These are phyloP conservation scores for Maccullochella peelii DNA, from an alignment of 2,113 vertebrate species.

Conservation along the genomic window DNA sequence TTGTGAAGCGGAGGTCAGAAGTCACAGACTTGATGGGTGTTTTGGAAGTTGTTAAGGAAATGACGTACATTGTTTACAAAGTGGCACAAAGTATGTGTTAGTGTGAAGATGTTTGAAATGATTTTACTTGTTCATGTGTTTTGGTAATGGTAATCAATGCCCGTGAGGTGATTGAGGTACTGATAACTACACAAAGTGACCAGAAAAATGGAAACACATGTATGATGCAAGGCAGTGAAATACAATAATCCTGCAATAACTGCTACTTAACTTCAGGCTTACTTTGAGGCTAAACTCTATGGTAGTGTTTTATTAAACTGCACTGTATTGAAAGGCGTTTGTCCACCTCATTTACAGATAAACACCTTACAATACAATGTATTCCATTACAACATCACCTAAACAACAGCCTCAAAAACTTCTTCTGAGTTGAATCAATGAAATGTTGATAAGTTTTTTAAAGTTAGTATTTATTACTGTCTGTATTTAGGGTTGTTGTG, in stretches of 20 bases:
- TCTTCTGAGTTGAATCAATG: neutral
- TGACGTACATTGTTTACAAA: neutral
- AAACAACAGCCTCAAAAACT: neutral
- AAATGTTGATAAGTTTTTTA: neutral
- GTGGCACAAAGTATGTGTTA: neutral
- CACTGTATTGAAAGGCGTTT: neutral
- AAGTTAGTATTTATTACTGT: neutral
- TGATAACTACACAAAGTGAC: neutral
- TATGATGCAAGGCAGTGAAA: neutral
- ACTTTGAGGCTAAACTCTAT: neutral
- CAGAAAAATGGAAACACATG: neutral
- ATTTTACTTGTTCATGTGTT: neutral
- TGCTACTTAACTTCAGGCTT: neutral
- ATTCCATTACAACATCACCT: neutral
- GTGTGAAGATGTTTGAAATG: neutral
- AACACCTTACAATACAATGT: neutral
- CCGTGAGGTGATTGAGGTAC: neutral
- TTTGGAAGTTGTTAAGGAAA: slow-evolving; percentile 1
- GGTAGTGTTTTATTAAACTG: neutral
- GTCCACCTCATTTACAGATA: too few species aligned
- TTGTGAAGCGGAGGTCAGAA: slow-evolving; percentile 4
- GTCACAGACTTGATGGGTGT: neutral
- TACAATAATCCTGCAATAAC: neutral
- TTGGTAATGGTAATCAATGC: neutral
- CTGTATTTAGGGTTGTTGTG: neutral